These are phyloP conservation scores for Holacanthus passer DNA, from an alignment of 2,113 vertebrate genomes.

Conservation along the genomic window DNA sequence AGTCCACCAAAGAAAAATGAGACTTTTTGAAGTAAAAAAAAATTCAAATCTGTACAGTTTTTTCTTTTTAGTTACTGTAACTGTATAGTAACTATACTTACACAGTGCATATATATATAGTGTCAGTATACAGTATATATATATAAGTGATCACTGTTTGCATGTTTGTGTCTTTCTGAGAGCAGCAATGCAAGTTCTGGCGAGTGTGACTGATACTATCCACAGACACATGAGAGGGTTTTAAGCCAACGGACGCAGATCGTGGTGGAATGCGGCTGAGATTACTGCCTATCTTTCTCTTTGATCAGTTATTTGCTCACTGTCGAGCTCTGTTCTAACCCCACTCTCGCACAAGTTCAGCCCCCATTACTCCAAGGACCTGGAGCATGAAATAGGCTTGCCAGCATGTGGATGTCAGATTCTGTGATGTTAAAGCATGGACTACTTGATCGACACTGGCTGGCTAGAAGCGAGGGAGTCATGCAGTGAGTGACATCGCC, in stretches of 20 bases:
- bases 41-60: background rate
- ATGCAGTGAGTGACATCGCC: conserved; percentile 32
- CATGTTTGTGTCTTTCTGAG: conserved; percentile 20
- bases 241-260: conserved; percentile 38
- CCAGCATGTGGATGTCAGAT: conserved; percentile 71
- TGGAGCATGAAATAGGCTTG: conserved; percentile 82
- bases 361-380: conserved; percentile 73
- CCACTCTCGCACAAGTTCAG: conserved; percentile 49
- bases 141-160: background rate
- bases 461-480: conserved; percentile 47
- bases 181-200: conserved; percentile 13
- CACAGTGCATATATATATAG: background rate
- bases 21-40: background rate
- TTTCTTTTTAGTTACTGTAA: background rate
- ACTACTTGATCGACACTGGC: conserved; percentile 56
- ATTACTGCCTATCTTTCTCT: conserved; percentile 65
- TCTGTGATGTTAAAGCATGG: conserved; percentile 59
- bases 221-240: conserved; percentile 16
- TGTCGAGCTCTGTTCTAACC: conserved; percentile 53
- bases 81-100: too few species aligned
- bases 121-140: too few species aligned
- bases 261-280: conserved; percentile 59
- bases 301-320: conserved; percentile 55
- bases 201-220: conserved; percentile 49
- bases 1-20: background rate